Evolutionary conservation across 2,113 vertebrate genomes (phyloP).

Genomic region (Rhea pennata): DNA sequence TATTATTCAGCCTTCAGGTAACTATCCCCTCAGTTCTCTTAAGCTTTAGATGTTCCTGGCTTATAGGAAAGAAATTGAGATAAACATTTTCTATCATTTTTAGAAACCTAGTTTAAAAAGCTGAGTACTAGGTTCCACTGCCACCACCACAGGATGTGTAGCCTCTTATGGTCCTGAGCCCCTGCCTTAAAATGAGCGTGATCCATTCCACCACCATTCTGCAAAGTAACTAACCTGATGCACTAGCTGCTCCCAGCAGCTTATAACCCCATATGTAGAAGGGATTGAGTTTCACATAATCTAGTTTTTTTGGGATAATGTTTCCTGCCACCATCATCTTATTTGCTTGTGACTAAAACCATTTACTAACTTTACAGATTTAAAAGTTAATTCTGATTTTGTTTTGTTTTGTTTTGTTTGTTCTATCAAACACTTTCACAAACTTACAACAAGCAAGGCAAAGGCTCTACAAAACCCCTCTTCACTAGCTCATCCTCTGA

Average conservation of each 20-base stretch:
- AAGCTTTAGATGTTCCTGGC: background rate
- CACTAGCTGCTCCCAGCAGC: background rate
- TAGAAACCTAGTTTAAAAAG: background rate
- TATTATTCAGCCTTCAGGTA: background rate
- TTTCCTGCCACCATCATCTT: background rate
- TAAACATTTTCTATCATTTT: background rate
- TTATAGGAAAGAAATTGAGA: background rate
- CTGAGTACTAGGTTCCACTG: background rate
- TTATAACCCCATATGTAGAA: background rate
- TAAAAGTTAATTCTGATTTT: too few species aligned
- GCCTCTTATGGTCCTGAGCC: accelerated
- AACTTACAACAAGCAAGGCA: background rate
- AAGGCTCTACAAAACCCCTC: background rate
- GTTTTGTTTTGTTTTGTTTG: background rate
- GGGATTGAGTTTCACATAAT: background rate
- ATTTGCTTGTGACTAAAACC: background rate
- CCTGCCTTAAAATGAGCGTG: background rate
- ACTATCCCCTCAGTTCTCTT: accelerated
- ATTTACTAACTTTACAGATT: background rate
- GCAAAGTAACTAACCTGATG: background rate
- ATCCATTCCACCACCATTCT: background rate
- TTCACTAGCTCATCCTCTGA: background rate
- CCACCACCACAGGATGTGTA: background rate
- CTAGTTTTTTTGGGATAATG: background rate
- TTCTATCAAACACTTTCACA: background rate